Conservation (phyloP, 2,888 invertebrate species). For the Pasiphila rectangulata region DNA sequence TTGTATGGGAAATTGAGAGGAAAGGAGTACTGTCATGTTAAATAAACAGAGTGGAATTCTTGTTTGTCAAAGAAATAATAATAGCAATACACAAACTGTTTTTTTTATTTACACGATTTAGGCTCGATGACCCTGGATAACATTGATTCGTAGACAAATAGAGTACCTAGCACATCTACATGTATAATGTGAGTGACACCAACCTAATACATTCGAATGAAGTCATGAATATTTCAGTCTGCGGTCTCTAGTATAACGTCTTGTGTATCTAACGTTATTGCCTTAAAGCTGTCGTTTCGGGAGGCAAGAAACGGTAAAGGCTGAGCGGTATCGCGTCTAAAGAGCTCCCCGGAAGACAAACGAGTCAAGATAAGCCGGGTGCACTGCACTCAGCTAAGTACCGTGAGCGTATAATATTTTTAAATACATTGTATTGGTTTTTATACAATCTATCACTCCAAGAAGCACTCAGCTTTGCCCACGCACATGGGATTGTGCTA, state of each 20-base stretch:
- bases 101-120: constrained; percentile 18
- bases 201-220: constrained; percentile 28
- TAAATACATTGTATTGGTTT: constrained; percentile 25
- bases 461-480: constrained; percentile 11
- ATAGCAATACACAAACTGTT: constrained; percentile 5
- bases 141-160: constrained; percentile 37
- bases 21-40: not conserved
- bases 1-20: not conserved
- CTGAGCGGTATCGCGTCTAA: constrained; percentile 51
- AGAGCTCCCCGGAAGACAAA: constrained; percentile 70
- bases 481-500: constrained; percentile 4
- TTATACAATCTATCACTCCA: constrained; percentile 23
- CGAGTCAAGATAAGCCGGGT: constrained; percentile 63
- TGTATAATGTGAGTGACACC: constrained; percentile 19
- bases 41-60: constrained; percentile 10
- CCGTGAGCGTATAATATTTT: constrained; percentile 30
- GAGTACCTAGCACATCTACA: constrained; percentile 13
- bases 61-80: constrained; percentile 13
- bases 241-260: constrained; percentile 24
- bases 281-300: constrained; percentile 43
- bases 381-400: constrained; percentile 42
- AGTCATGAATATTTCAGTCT: constrained; percentile 37
- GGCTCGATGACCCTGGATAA: constrained; percentile 31
- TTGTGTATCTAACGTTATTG: constrained; percentile 40
- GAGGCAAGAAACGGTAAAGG: constrained; percentile 37